Percentiles rank a stretch among this genome's conserved stretches.
These are phyloP conservation scores for Macrotus californicus DNA, from an alignment of 2,113 vertebrate genomes.

Conservation along the genomic window DNA sequence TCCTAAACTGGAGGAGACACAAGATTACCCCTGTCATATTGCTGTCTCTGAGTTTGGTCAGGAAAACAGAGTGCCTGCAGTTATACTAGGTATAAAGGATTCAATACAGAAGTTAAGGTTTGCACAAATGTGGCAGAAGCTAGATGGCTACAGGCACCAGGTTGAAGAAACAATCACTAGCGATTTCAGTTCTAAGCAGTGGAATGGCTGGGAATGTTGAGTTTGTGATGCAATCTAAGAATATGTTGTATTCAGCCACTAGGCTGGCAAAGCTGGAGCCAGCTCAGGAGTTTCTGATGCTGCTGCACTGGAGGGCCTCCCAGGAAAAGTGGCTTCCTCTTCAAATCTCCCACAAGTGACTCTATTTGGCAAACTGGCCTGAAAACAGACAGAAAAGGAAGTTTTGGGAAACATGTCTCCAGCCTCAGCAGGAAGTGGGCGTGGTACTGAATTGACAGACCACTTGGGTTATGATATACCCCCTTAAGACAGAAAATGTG, in stretches of 20 bases:
- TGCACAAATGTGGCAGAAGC: not conserved
- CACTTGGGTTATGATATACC: not conserved
- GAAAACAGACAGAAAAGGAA: not conserved
- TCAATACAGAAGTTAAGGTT: not conserved
- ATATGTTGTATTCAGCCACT: not conserved
- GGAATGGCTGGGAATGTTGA: not conserved
- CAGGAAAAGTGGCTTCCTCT: not conserved
- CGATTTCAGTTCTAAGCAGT: not conserved
- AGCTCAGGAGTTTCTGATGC: too few species aligned
- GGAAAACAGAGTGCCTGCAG: not conserved
- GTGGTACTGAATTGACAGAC: not conserved
- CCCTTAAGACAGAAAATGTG: not conserved
- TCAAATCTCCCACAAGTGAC: not conserved
- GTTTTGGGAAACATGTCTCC: not conserved
- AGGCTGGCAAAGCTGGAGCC: too few species aligned
- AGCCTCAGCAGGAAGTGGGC: not conserved
- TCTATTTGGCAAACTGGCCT: not conserved
- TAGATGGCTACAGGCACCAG: not conserved
- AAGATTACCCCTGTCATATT: not conserved
- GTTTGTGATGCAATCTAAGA: not conserved
- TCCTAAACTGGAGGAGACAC: not conserved
- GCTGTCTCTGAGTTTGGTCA: not conserved
- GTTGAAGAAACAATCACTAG: not conserved
- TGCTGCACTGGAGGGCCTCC: not conserved
- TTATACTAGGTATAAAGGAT: not conserved